Percentiles rank a stretch among this genome's conserved stretches.
Conservation (phyloP, 2,113 vertebrate species). For the Oryzias celebensis region DNA sequence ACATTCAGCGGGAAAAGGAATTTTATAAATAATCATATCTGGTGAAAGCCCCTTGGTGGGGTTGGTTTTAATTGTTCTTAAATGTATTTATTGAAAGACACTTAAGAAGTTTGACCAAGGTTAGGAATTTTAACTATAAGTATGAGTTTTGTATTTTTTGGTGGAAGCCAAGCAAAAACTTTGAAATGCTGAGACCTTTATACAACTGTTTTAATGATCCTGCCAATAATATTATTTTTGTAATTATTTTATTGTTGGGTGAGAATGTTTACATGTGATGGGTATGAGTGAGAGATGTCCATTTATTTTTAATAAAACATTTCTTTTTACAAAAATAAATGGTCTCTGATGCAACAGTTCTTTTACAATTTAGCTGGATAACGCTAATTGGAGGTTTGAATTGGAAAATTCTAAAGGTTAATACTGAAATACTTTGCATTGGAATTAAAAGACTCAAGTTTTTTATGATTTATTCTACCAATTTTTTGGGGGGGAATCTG, state of each 20-base stretch:
- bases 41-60: constrained; percentile 8
- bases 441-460: too few relatives aligned
- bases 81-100: constrained; percentile 54
- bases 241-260: constrained; percentile 3
- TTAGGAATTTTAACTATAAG: constrained; percentile 11
- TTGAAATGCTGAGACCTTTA: constrained; percentile 18
- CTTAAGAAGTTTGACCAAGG: constrained; percentile 27
- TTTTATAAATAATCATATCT: constrained; percentile 21
- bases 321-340: too few relatives aligned
- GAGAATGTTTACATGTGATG: constrained; percentile 25
- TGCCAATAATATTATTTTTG: neutral
- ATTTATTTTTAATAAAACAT: constrained; percentile 40
- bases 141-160: constrained; percentile 13
- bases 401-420: too few relatives aligned
- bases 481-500: too few relatives aligned
- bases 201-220: constrained; percentile 26
- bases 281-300: constrained; percentile 2
- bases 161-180: constrained; percentile 10
- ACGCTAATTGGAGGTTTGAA: too few relatives aligned
- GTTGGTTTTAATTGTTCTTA: constrained; percentile 36
- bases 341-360: too few relatives aligned
- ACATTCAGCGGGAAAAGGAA: constrained; percentile 23
- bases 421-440: too few relatives aligned
- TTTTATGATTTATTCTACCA: neutral
- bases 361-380: too few relatives aligned